Evolutionary conservation across 2,888 invertebrate species (phyloP), one percentile per base, ranked within the genome.

Genomic region (Pemphredon lugubris): DNA sequence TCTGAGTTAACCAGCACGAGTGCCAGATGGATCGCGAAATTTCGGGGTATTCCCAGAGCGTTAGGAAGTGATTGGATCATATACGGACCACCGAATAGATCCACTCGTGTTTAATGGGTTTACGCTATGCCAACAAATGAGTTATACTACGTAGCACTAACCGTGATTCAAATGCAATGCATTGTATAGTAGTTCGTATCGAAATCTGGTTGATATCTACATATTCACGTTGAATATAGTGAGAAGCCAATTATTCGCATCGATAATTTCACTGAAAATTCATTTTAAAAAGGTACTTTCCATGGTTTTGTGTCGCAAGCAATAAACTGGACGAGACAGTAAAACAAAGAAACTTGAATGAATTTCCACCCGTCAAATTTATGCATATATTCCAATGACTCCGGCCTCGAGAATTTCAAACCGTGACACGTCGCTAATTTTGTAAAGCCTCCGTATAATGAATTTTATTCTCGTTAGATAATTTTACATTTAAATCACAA

Each of bases 61-160:
- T 75, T 77, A 74, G 48, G 69, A 67, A 66, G 50, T 73, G 73
- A 77, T 77, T 68, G 77, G 77, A 77, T 77, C 71, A 75, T 74
- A 66, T 48, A 63, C 60, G 71, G 67, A 37, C 53, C 61, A 75
- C 68, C 77, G 61, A 71, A 63, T 71, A 73, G 37, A 68, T 77
- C 45, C 45, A 57, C 70, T 48, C 61, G 67, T 60, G 70, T 63
- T 75, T 77, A 77, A 77, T 77, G 71, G 77, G 73, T 63, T 77
- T 74, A 80, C 67, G 64, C 60, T 51, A 34, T 40, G 40, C 64
- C 73, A 68, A 74, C 60, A 68, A 67, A 74, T 73, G 68, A 72
- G 73, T 64, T 60, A 60, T 68, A 64, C 59, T 51, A 51, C 68
- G 58, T 55, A 57, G 42, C 44, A 64, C 63, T 63, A 73, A 63